Conservation (phyloP, 2,888 invertebrate genomes). For the Drosophila flavopinicola region DNA sequence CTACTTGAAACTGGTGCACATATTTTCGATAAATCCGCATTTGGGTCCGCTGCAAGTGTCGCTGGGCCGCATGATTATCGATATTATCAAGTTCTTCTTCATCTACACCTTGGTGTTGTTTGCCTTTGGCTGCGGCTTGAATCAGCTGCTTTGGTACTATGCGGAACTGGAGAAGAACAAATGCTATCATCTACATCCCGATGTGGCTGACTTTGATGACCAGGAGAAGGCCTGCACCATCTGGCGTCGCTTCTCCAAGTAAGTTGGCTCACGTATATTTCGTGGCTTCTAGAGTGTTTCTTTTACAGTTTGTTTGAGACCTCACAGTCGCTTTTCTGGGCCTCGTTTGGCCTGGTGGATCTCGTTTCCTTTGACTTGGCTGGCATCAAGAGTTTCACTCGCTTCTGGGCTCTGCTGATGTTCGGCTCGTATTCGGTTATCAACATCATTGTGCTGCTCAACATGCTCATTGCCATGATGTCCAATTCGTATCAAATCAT, state of each 20-base stretch:
- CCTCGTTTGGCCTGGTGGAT: slow-evolving; percentile 98
- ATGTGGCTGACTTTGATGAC: slow-evolving; percentile 92
- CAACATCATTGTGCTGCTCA: slow-evolving; percentile 97
- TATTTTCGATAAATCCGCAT: slow-evolving; percentile 98
- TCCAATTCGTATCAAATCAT: slow-evolving; percentile 99
- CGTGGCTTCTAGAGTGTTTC: neutral
- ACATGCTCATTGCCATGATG: slow-evolving; percentile 99
- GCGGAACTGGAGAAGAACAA: slow-evolving; percentile 94
- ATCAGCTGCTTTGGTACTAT: slow-evolving; percentile 96
- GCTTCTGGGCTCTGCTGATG: slow-evolving; percentile 98
- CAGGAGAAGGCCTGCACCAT: slow-evolving; percentile 93
- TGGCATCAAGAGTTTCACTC: slow-evolving; percentile 97
- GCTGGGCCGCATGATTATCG: slow-evolving; percentile 95
- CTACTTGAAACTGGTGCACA: slow-evolving; percentile 97
- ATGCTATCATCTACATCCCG: slow-evolving; percentile 90
- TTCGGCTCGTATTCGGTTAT: slow-evolving; percentile 99
- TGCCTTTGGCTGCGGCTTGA: slow-evolving; percentile 98
- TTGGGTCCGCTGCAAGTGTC: slow-evolving; percentile 97
- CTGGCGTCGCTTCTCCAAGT: slow-evolving; percentile 96
- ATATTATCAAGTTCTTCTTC: slow-evolving; percentile 98
- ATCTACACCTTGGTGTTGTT: slow-evolving; percentile 96
- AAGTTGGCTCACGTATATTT: slow-evolving; percentile 64
- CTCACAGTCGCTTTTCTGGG: slow-evolving; percentile 99
- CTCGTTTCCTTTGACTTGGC: slow-evolving; percentile 96
- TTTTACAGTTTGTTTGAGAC: slow-evolving; percentile 96